Evolutionary conservation across 2,113 vertebrate species (phyloP).

Genomic region (Zosterops hypoxanthus): DNA sequence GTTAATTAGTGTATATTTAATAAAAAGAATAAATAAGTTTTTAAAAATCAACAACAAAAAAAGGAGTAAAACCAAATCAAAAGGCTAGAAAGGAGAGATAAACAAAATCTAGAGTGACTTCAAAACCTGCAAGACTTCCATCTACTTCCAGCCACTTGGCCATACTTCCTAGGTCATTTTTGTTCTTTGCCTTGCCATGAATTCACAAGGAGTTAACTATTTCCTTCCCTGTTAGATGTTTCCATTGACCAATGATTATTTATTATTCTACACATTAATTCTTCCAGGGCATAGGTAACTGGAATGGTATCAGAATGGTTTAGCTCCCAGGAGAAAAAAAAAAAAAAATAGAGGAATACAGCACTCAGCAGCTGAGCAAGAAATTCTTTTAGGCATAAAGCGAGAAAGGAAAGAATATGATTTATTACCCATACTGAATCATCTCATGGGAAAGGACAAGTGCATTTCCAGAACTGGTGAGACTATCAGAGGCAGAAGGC

Average conservation of each 20-base stretch:
- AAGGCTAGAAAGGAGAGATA: neutral
- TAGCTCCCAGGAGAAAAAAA: neutral
- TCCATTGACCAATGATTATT: neutral
- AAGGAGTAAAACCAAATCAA: rapidly evolving
- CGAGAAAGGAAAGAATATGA: neutral
- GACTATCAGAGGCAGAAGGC: neutral
- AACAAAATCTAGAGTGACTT: neutral
- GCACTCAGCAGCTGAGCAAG: neutral
- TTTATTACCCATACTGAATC: neutral
- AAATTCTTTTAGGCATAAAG: neutral
- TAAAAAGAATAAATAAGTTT: neutral
- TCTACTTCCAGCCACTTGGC: neutral
- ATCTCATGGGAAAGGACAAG: neutral
- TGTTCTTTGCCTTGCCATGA: neutral
- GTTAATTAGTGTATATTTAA: neutral
- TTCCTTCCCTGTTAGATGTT: neutral
- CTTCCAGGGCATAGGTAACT: neutral
- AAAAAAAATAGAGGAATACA: neutral
- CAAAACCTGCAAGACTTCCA: neutral
- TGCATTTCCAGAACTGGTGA: neutral
- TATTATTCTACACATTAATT: neutral
- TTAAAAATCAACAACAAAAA: neutral
- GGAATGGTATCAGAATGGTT: neutral
- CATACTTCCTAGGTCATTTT: neutral
- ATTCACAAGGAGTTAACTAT: neutral